Evolutionary conservation across 2,888 invertebrate genomes (phyloP), one percentile per base, ranked within the genome.

Genomic region (Podotricha telesiphe): DNA sequence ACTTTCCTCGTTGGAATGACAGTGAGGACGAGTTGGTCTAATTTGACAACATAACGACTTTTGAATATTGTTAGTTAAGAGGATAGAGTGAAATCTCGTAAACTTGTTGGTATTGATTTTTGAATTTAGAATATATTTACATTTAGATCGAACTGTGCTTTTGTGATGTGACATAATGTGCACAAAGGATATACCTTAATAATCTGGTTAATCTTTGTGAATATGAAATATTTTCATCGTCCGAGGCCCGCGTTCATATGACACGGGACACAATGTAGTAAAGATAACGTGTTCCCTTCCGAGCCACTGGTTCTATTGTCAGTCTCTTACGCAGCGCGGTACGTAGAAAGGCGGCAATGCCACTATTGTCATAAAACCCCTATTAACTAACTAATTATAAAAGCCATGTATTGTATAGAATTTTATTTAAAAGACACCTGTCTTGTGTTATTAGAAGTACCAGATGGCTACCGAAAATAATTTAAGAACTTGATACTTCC

Each of bases 211-310:
- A 86, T 87, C 84, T 87, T 89, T 85, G 87, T 88, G 82, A 88
- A 87, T 87, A 85, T 87, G 85, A 84, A 86, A 86, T 83, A 84
- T 82, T 85, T 85, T 86, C 86, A 84, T 85, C 78, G 82, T 87
- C 84, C 78, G 79, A 81, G 85, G 88, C 86, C 87, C 83, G 82
- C 87, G 84, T 87, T 86, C 87, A 84, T 86, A 86, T 91, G 91
- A 91, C 90, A 85, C 82, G 85, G 89, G 88, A 84, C 86, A 90
- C 89, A 90, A 88, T 89, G 89, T 87, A 87, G 82, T 86, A 87
- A 86, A 91, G 91, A 91, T 91, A 91, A 91, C 89, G 88, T 87
- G 81, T 81, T 80, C 88, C 86, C 83, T 92, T 92, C 91, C 92
- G 79, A 88, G 83, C 87, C 91, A 91, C 85, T 91, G 88, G 75